Conservation (phyloP, 2,113 vertebrate species). For the Sinocyclocheilus maitianheensis region DNA sequence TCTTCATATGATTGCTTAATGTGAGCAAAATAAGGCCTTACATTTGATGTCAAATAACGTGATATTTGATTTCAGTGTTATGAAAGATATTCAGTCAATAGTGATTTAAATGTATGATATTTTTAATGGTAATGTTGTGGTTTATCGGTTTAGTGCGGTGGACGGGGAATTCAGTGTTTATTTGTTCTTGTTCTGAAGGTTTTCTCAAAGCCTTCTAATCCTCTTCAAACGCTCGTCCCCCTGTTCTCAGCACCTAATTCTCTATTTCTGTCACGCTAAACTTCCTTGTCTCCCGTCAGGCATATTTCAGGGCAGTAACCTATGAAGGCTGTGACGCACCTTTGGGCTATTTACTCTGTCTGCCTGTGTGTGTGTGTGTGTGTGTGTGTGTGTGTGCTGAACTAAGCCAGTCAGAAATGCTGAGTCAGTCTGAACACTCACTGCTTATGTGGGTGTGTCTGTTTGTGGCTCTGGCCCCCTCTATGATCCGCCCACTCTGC, state of each 20-base stretch:
- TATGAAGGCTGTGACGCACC: conserved; percentile 72
- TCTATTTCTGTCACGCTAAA: conserved; percentile 60
- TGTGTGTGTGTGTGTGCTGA: conserved; percentile 54
- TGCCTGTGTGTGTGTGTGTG: conserved; percentile 49
- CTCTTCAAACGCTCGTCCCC: neutral
- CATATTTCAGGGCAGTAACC: conserved; percentile 71
- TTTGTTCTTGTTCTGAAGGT: neutral
- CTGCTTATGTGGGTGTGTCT: conserved; percentile 4
- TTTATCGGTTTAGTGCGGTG: neutral
- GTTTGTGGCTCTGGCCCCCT: conserved; percentile 17
- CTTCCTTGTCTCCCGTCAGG: conserved; percentile 74
- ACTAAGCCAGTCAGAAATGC: conserved; percentile 62
- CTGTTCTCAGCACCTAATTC: neutral
- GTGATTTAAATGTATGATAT: neutral
- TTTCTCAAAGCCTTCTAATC: neutral
- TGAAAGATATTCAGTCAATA: no score
- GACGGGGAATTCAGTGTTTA: neutral
- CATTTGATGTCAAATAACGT: neutral
- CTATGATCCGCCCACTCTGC: conserved; percentile 35
- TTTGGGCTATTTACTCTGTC: conserved; percentile 62
- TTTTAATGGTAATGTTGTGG: neutral
- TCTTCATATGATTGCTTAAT: neutral
- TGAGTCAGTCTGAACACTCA: conserved; percentile 53
- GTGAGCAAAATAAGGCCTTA: neutral
- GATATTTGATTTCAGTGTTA: neutral